Percentiles rank a stretch among this genome's conserved stretches.
phyloP scores from a whole-genome alignment of 2,888 invertebrate species.

The Sesia apiformis region DNA sequence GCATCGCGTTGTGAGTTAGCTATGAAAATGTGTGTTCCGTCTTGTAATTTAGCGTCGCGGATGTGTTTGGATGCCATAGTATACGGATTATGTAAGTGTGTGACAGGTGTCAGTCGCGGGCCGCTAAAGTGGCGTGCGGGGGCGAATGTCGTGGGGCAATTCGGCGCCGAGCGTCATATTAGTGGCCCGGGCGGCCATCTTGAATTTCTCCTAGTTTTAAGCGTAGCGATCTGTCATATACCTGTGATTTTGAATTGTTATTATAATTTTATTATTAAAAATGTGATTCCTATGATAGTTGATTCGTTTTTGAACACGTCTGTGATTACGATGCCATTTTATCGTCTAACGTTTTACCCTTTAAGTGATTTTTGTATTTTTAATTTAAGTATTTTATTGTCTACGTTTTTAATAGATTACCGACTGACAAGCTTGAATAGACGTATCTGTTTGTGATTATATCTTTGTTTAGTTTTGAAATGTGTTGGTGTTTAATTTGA shows the following conservation, averaged over 20 bases:
- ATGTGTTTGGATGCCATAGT: not conserved
- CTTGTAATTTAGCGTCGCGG: conserved; percentile 2
- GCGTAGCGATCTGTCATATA: conserved; percentile 39
- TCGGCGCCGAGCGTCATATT: conserved; percentile 8
- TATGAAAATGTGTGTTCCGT: conserved; percentile 15
- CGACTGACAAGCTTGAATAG: not conserved
- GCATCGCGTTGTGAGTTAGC: conserved; percentile 11
- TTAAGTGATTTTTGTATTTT: conserved; percentile 42
- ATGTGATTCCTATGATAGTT: conserved; percentile 53
- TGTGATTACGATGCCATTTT: conserved; percentile 66
- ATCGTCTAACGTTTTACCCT: conserved; percentile 33
- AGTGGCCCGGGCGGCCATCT: conserved; percentile 19
- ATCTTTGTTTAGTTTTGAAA: not conserved
- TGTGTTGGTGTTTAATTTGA: too few species aligned
- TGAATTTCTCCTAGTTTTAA: conserved; percentile 49
- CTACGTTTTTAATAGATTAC: not conserved
- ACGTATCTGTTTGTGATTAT: not conserved
- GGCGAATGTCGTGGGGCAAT: not conserved
- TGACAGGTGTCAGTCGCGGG: not conserved
- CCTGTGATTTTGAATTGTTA: conserved; percentile 66
- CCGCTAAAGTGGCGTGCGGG: conserved; percentile 17
- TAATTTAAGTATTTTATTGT: conserved; percentile 21
- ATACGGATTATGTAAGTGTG: not conserved
- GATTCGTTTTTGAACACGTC: conserved; percentile 47
- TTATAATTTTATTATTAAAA: conserved; percentile 41